A percentile compares a stretch with the other conserved stretches of the same genome.
Conservation (phyloP, 2,113 vertebrate species). For the Lagopus muta region DNA sequence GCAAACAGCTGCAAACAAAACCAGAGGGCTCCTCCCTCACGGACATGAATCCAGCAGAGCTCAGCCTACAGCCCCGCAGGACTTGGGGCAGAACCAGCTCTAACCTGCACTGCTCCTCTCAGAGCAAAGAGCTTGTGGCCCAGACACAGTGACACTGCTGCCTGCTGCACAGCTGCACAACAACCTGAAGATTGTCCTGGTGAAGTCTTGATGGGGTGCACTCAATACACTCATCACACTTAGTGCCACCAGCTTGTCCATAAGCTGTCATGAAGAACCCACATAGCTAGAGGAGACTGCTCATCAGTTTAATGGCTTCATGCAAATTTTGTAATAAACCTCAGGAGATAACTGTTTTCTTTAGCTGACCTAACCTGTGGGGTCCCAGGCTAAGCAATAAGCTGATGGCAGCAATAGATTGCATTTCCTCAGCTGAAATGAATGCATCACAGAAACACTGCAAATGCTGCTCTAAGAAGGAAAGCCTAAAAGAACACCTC, state of each 20-base stretch:
- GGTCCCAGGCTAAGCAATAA: background rate
- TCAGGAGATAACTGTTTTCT: background rate
- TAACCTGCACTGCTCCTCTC: too few relatives aligned
- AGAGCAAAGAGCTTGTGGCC: background rate
- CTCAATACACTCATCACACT: background rate
- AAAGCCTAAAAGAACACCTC: background rate
- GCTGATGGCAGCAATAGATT: slow-evolving; percentile 11
- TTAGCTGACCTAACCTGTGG: background rate
- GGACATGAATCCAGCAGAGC: background rate
- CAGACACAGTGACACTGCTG: fast-evolving
- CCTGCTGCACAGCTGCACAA: background rate
- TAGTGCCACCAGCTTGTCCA: background rate
- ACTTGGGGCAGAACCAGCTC: background rate
- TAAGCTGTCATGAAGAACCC: background rate
- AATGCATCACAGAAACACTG: background rate
- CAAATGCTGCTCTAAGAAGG: background rate
- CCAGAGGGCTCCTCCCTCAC: background rate
- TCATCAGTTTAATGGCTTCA: slow-evolving; percentile 8
- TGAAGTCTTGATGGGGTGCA: background rate
- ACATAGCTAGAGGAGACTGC: background rate
- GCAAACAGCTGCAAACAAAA: background rate
- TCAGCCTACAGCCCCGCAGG: background rate
- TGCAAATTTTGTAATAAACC: slow-evolving; percentile 25
- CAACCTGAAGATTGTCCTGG: background rate
- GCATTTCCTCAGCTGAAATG: background rate